Evolutionary conservation across 2,797 vertebrate genomes (phyloP).

Genomic region (Graptemys geographica): DNA sequence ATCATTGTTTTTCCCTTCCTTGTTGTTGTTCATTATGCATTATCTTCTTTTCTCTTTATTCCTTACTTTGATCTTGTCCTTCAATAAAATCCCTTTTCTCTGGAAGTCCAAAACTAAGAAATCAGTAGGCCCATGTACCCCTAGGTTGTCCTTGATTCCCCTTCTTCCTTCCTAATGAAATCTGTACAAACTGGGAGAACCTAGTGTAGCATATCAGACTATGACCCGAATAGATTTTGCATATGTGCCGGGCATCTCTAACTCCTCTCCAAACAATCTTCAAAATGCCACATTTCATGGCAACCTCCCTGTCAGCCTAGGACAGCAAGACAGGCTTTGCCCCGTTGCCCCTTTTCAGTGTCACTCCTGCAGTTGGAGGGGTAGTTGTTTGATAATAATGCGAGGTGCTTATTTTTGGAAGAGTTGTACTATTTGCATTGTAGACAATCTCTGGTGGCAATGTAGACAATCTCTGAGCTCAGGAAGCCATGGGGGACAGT

Average conservation of each 20-base stretch:
- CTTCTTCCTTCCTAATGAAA: background rate
- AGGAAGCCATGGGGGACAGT: background rate
- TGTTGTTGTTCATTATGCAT: background rate
- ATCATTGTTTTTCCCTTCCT: background rate
- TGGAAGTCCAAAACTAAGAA: background rate
- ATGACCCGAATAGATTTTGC: background rate
- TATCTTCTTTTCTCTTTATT: background rate
- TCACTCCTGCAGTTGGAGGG: background rate
- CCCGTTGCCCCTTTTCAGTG: background rate
- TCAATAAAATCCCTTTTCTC: background rate
- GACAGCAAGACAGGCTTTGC: background rate
- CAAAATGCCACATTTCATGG: background rate
- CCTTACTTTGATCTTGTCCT: background rate
- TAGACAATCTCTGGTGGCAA: background rate
- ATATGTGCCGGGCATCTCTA: background rate
- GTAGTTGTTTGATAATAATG: background rate
- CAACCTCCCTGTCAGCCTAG: background rate
- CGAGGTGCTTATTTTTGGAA: background rate
- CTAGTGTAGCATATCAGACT: background rate
- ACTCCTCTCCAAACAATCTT: background rate
- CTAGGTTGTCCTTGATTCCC: background rate
- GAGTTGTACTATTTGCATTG: background rate
- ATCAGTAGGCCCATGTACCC: background rate
- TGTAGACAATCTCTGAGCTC: background rate
- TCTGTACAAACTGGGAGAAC: background rate